Evolutionary conservation across 2,113 vertebrate species (phyloP).

Genomic region (Brachyhypopomus gauderio): DNA sequence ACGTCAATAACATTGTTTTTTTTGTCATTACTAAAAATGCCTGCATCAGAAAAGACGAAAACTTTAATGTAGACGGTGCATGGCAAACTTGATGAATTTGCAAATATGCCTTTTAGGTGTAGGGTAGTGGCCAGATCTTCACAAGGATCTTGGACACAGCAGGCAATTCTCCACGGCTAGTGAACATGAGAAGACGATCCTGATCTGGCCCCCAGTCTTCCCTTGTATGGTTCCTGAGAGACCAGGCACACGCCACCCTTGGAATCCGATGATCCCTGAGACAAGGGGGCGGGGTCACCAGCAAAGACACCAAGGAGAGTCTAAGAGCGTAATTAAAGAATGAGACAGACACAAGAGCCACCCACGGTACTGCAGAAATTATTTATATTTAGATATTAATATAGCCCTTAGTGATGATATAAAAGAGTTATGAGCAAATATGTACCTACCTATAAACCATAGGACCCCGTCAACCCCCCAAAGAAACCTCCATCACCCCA

Average conservation of each 20-base stretch:
- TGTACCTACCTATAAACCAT: too few species aligned
- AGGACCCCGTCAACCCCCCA: neutral
- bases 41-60: too few species aligned
- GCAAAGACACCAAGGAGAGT: slow-evolving; percentile 6
- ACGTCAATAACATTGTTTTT: too few species aligned
- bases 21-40: neutral
- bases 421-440: neutral
- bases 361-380: neutral
- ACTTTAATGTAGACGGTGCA: neutral
- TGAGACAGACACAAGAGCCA: neutral
- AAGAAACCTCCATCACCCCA: neutral
- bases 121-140: slow-evolving; percentile 41
- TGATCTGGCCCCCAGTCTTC: slow-evolving; percentile 60
- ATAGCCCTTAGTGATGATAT: too few species aligned
- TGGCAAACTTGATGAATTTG: neutral
- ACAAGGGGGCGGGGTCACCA: slow-evolving; percentile 28
- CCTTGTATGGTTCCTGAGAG: slow-evolving; percentile 69
- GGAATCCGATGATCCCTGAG: slow-evolving; percentile 43
- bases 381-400: neutral
- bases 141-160: slow-evolving; percentile 19
- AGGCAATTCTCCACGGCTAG: slow-evolving; percentile 13
- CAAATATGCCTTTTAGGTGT: slow-evolving; percentile 46
- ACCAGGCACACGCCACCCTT: slow-evolving; percentile 31
- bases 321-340: slow-evolving; percentile 24
- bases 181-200: slow-evolving; percentile 61